Evolutionary conservation across 1,140 invertebrate genomes (phyloP).

Genomic region (Camponotus floridanus): DNA sequence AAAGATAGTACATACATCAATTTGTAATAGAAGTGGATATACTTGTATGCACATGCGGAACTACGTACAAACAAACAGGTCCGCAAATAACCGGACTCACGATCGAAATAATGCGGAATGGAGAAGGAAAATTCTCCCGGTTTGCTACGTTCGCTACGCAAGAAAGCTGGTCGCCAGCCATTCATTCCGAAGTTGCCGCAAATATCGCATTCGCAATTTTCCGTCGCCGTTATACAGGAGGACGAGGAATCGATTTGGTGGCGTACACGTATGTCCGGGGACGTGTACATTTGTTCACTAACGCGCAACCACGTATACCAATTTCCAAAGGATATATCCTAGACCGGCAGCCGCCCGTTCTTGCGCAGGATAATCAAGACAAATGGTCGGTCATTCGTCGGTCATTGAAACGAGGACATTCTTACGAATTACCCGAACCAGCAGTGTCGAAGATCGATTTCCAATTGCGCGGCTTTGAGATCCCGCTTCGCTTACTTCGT

Average conservation of each 20-base stretch:
- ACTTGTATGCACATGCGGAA: background rate
- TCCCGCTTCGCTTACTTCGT: constrained; percentile 31
- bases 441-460: constrained; percentile 55
- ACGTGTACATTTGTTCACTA: constrained; percentile 28
- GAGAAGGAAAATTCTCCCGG: background rate
- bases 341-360: background rate
- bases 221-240: constrained; percentile 36
- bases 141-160: constrained; percentile 14
- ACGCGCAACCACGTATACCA: background rate
- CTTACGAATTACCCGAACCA: constrained; percentile 56
- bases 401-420: constrained; percentile 56
- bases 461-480: constrained; percentile 29
- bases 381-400: constrained; percentile 56
- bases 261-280: background rate
- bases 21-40: constrained; percentile 27
- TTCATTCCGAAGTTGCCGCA: constrained; percentile 49
- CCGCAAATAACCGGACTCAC: constrained; percentile 35
- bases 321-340: constrained; percentile 36
- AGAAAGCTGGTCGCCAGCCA: constrained; percentile 52
- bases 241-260: constrained; percentile 10
- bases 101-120: constrained; percentile 20
- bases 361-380: constrained; percentile 52
- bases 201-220: constrained; percentile 55
- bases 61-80: constrained; percentile 43
- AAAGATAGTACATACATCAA: constrained; percentile 48